A percentile compares a stretch with the other conserved stretches of the same genome.
Evolutionary conservation across 2,888 invertebrate species (phyloP).

Genomic region (Esperia sulphurella): DNA sequence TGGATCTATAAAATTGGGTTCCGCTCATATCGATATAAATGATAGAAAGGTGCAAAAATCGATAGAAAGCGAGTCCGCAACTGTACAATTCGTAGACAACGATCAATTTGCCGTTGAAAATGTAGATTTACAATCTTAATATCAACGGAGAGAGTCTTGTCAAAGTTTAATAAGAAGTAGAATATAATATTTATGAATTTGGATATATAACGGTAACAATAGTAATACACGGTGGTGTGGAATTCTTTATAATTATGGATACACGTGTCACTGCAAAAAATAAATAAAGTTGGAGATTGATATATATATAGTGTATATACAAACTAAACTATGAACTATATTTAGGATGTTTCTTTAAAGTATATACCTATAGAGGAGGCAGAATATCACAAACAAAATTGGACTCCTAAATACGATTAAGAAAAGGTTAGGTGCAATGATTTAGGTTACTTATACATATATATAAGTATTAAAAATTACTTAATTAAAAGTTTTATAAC

Average conservation of each 20-base stretch:
- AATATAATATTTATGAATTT: conserved; percentile 12
- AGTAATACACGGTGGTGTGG: conserved; percentile 39
- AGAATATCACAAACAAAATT: no score
- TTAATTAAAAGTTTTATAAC: no score
- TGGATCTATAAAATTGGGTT: conserved; percentile 46
- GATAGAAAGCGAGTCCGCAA: conserved; percentile 54
- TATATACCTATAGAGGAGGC: no score
- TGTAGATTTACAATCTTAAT: conserved; percentile 14
- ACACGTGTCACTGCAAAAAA: conserved; percentile 34
- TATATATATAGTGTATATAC: no score
- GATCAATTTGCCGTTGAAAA: conserved; percentile 18
- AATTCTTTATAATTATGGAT: conserved; percentile 21
- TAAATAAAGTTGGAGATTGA: background rate
- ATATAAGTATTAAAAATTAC: no score
- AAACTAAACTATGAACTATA: no score
- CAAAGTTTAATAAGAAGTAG: background rate
- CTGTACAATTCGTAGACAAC: conserved; percentile 41
- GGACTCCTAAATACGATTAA: no score
- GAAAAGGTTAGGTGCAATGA: no score
- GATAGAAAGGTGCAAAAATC: conserved; percentile 57
- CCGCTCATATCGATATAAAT: conserved; percentile 28
- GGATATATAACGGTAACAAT: conserved; percentile 39
- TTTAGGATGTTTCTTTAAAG: no score
- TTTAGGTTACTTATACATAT: no score
- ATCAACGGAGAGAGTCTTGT: background rate